Base-by-base conservation (phyloP, 2,113 vertebrate species). In the Vidua chalybeata region DNA sequence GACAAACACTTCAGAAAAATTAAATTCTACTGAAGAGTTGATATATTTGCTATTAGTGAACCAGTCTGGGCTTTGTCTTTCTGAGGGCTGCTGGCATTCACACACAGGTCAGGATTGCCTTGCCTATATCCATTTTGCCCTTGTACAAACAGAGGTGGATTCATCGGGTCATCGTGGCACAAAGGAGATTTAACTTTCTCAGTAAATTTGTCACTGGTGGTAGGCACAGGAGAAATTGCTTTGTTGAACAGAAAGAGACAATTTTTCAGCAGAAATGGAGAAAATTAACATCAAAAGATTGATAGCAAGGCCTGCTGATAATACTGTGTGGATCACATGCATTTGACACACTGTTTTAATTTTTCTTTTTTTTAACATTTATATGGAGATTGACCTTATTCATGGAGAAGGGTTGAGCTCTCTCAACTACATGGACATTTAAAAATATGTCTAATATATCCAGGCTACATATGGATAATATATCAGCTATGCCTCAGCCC, bases 111-210 rank as follows among this genome's bases (percentile, higher is more conserved):
- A 58, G 37, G 27, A 19, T 24, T 35, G 15, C 4, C 13, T 45
- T 64, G 9, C 19, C n/a, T 45, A 1, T 41, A 37, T 17, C 64
- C 58, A 2, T 45, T 71, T 49, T 92, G 28, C 10, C 12, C 48
- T 39, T 80, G 16, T 61, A 28, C 12, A 49, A 74, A 43, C 43
- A 77, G 39, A 37, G 23, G 4, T 39, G 20, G 18, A 9, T 56
- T 76, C 20, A 45, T 30, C 1, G 1, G 13, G 24, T 75, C 35
- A 54, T 18, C 0, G 4, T 66, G 46, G 37, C 21, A 43, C 0
- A 2, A 71, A 67, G 31, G 43, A 55, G 15, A 66, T 84, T 81
- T 84, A 56, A 87, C 12, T 30, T 39, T 49, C 48, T 66, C 13
- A 21, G 17, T 61, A 54, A 64, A 58, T 86, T 58, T 56, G 24